Evolutionary conservation across 2,888 invertebrate species (phyloP).

Genomic region (Erpobdella octoculata): DNA sequence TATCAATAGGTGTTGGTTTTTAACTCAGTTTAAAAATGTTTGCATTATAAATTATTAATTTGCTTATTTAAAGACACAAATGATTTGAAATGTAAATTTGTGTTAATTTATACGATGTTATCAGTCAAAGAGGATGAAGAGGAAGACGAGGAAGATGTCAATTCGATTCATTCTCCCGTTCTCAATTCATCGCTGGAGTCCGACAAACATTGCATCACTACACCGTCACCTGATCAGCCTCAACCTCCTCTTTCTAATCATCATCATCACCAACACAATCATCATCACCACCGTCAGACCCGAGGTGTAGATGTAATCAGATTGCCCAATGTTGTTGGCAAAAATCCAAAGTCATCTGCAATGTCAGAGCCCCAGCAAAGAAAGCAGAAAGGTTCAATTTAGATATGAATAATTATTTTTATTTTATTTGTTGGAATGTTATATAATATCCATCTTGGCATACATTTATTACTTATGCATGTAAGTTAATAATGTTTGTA

Average conservation of each 20-base stretch:
- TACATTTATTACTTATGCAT: too few relatives aligned
- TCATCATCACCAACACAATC: slow-evolving; percentile 3
- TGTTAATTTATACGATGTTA: background rate
- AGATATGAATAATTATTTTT: background rate
- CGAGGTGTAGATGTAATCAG: background rate
- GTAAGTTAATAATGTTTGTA: too few relatives aligned
- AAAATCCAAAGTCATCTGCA: background rate
- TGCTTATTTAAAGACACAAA: background rate
- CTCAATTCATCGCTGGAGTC: background rate
- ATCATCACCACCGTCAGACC: background rate
- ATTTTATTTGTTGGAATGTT: slow-evolving; percentile 4
- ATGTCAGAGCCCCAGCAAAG: background rate
- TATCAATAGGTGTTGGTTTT: too few relatives aligned
- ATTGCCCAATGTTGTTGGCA: background rate
- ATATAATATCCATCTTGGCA: too few relatives aligned
- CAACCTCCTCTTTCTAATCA: background rate
- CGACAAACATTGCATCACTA: background rate
- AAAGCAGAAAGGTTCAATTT: slow-evolving; percentile 6
- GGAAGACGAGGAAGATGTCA: slow-evolving; percentile 13
- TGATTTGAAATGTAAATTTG: background rate
- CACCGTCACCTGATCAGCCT: background rate
- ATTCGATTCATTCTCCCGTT: background rate
- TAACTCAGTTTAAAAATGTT: background rate
- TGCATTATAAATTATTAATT: background rate
- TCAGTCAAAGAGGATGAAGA: slow-evolving; percentile 13